Evolutionary conservation across 2,797 vertebrate genomes (phyloP), one percentile per base, ranked within the genome.

Genomic region (Ctenopoma multispine): DNA sequence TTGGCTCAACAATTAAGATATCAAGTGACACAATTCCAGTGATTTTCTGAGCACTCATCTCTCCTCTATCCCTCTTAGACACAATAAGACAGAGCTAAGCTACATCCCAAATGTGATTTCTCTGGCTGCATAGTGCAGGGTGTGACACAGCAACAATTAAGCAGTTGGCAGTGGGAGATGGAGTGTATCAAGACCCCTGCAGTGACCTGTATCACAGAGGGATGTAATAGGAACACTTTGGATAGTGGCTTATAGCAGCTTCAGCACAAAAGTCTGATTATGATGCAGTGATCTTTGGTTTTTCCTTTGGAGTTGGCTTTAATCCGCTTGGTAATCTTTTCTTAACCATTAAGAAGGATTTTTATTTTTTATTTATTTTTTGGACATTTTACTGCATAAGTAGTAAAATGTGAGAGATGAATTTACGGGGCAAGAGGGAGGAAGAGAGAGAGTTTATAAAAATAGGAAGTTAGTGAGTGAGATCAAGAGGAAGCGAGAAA

Each of bases 261-360:
- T 82, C 62, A 78, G 55, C 75, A 38, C 59, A 65, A 18, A 1
- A 56, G 73, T 38, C 75, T 69, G 82, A 87, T 89, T 82, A 80
- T 55, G 57, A 77, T 66, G 78, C 66, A 51, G 14, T 70, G 69
- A 79, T 84, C 69, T 75, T 77, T 50, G 65, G 15, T 73, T 75
- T 66, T 69, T 81, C 67, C 43, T 66, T 66, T 69, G 36, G 72
- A 85, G 54, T 63, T 69, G 74, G 71, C 58, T 85, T 63, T 87
- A 86, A 90, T 84, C 69, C 59, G 17, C 53, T 71, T 67, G 68
- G 51, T 90, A 88, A 89, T 91, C 78, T 75, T 67, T 76, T 81
- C 63, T 75, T 54, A 83, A 81, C 67, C 31, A 12, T 71, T 82
- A 60, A 69, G 48, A 23, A 50, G 40, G 51, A 64, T 65, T 84